Percentiles rank a stretch among this genome's conserved stretches.
Conservation (phyloP, 2,888 invertebrate genomes). For the Dryadula phaetusa region DNA sequence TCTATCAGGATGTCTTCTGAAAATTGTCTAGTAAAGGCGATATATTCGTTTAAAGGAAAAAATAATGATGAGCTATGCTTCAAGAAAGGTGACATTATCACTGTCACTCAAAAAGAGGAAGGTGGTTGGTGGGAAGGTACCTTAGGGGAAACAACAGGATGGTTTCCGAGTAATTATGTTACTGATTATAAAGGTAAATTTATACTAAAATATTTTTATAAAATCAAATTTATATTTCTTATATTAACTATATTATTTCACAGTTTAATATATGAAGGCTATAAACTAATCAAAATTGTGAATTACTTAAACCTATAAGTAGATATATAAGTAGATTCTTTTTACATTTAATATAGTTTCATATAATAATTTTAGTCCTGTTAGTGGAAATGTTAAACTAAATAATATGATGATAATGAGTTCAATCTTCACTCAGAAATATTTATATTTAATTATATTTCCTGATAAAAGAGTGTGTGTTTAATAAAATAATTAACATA, state of each 20-base stretch:
- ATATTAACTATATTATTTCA: no score
- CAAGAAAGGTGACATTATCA: slow-evolving; percentile 97
- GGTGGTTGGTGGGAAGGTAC: slow-evolving; percentile 99
- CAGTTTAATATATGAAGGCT: no score
- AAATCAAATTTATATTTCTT: no score
- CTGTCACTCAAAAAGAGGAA: slow-evolving; percentile 97
- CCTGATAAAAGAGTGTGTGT: background rate
- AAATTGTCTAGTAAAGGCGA: slow-evolving; percentile 92
- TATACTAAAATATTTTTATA: background rate
- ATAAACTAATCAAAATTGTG: no score
- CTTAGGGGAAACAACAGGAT: slow-evolving; percentile 96
- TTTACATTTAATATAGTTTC: no score
- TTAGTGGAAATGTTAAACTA: no score
- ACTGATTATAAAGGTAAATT: slow-evolving; percentile 91
- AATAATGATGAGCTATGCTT: slow-evolving; percentile 99
- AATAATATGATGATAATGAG: background rate
- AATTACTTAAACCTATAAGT: no score
- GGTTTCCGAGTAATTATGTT: slow-evolving; percentile 99
- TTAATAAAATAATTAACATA: background rate
- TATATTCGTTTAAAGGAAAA: slow-evolving; percentile 96
- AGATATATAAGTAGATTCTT: no score
- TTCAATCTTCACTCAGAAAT: background rate
- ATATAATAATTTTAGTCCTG: no score
- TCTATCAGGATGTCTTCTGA: slow-evolving; percentile 82
- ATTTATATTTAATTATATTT: background rate